A percentile compares a stretch with the other conserved stretches of the same genome.
Conservation (phyloP, 2,797 vertebrate genomes). For the Petrocephalus schoutedeni region DNA sequence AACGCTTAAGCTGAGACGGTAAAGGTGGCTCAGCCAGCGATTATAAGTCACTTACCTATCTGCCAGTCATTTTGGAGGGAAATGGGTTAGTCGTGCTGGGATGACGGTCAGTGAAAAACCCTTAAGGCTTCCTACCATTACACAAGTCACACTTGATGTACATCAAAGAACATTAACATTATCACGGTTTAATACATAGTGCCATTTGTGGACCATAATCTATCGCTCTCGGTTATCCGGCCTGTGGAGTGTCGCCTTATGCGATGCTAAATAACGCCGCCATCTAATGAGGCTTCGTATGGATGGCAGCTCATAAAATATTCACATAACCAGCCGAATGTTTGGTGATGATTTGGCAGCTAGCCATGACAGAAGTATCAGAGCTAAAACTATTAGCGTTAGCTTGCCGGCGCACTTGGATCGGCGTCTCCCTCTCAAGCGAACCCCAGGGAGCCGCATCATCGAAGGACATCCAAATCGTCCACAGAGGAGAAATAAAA, state of each 20-base stretch:
- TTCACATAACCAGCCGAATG: slow-evolving; percentile 59
- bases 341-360: slow-evolving; percentile 50
- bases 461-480: not conserved
- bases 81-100: slow-evolving; percentile 67
- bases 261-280: slow-evolving; percentile 58
- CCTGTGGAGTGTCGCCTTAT: slow-evolving; percentile 49
- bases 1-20: not conserved
- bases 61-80: slow-evolving; percentile 70
- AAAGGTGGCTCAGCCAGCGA: slow-evolving; percentile 62
- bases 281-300: slow-evolving; percentile 70
- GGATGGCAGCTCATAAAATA: slow-evolving; percentile 64
- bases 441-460: not conserved
- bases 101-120: slow-evolving; percentile 81
- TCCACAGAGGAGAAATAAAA: not conserved
- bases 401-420: not conserved
- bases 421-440: not conserved
- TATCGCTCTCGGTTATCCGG: slow-evolving; percentile 60
- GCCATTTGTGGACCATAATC: slow-evolving; percentile 61
- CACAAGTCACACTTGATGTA: slow-evolving; percentile 65
- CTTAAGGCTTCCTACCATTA: slow-evolving; percentile 76
- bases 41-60: slow-evolving; percentile 77
- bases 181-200: slow-evolving; percentile 72
- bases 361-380: not conserved
- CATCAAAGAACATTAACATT: slow-evolving; percentile 70
- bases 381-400: not conserved